Percentiles rank a stretch among this genome's conserved stretches.
Evolutionary conservation across 2,888 invertebrate species (phyloP).

Genomic region (Polymixis flavicincta): DNA sequence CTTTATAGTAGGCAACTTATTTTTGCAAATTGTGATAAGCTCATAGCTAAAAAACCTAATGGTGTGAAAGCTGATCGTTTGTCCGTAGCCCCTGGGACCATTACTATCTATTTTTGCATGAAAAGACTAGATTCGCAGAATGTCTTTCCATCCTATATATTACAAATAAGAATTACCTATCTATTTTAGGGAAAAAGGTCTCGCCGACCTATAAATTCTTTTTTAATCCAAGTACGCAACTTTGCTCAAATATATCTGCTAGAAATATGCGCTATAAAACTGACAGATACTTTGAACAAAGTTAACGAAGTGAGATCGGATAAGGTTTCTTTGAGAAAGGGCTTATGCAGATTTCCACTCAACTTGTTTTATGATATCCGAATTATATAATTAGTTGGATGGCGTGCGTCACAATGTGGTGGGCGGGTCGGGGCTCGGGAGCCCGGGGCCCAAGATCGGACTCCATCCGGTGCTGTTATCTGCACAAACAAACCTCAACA

Average conservation of each 20-base stretch:
- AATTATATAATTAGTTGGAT: slow-evolving; percentile 52
- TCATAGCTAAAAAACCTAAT: slow-evolving; percentile 78
- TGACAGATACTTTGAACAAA: slow-evolving; percentile 56
- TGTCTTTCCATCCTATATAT: slow-evolving; percentile 57
- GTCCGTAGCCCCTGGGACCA: slow-evolving; percentile 73
- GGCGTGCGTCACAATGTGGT: slow-evolving; percentile 34
- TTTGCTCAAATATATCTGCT: slow-evolving; percentile 56
- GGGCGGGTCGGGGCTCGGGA: slow-evolving; percentile 12
- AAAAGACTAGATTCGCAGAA: slow-evolving; percentile 66
- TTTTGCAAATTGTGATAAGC: slow-evolving; percentile 78
- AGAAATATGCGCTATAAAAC: slow-evolving; percentile 60
- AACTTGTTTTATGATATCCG: slow-evolving; percentile 56
- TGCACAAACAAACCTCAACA: slow-evolving; percentile 78
- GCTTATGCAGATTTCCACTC: slow-evolving; percentile 50
- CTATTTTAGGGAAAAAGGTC: slow-evolving; percentile 52
- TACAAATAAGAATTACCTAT: slow-evolving; percentile 54
- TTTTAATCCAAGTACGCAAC: slow-evolving; percentile 59
- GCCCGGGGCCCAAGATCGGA: slow-evolving; percentile 40
- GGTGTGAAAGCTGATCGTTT: slow-evolving; percentile 79
- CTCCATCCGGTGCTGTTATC: slow-evolving; percentile 74
- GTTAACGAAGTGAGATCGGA: slow-evolving; percentile 56
- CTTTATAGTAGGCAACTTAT: slow-evolving; percentile 65
- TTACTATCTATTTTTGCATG: slow-evolving; percentile 75
- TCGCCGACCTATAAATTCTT: slow-evolving; percentile 55
- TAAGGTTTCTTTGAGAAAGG: slow-evolving; percentile 41